Conservation (phyloP, 2,113 vertebrate genomes). For the Forbesichthys papilliferus region DNA sequence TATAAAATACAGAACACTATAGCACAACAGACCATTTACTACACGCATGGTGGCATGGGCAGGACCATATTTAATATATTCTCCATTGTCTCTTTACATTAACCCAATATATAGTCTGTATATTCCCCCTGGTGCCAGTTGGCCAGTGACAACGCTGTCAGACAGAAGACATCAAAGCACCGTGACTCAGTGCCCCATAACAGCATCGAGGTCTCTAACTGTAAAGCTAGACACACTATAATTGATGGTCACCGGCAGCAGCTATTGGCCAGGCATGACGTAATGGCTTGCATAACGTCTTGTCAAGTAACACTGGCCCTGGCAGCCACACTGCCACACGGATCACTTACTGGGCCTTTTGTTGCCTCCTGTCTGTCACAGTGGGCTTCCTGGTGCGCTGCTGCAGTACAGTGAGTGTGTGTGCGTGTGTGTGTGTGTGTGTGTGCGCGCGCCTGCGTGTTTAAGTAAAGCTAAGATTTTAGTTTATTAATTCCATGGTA, state of each 20-base stretch:
- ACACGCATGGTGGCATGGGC: conserved; percentile 8
- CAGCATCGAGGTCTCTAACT: conserved; percentile 6
- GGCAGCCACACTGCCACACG: conserved; percentile 24
- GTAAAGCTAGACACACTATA: conserved; percentile 51
- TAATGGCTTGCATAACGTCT: conserved; percentile 64
- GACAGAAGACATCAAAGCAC: conserved; percentile 30
- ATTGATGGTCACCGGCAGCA: conserved; percentile 43
- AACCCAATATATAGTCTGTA: conserved; percentile 9
- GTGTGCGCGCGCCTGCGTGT: conserved; percentile 11
- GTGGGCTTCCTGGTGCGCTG: conserved; percentile 28
- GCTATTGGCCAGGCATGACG: conserved; percentile 59
- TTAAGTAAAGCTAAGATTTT: conserved; percentile 17
- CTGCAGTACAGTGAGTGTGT: neutral
- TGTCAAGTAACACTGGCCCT: conserved; percentile 60
- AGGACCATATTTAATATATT: conserved; percentile 8
- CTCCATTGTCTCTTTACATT: neutral
- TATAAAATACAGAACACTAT: conserved; percentile 8
- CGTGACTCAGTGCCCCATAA: conserved; percentile 32
- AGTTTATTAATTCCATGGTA: neutral
- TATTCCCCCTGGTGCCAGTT: conserved; percentile 11
- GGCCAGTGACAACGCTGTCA: neutral
- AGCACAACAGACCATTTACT: conserved; percentile 6
- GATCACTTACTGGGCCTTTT: conserved; percentile 63
- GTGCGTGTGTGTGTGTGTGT: conserved; percentile 13
- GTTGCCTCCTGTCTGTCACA: conserved; percentile 49